These are phyloP conservation scores for Alethe castanea DNA, from an alignment of 2,113 vertebrate genomes.

Conservation along the genomic window DNA sequence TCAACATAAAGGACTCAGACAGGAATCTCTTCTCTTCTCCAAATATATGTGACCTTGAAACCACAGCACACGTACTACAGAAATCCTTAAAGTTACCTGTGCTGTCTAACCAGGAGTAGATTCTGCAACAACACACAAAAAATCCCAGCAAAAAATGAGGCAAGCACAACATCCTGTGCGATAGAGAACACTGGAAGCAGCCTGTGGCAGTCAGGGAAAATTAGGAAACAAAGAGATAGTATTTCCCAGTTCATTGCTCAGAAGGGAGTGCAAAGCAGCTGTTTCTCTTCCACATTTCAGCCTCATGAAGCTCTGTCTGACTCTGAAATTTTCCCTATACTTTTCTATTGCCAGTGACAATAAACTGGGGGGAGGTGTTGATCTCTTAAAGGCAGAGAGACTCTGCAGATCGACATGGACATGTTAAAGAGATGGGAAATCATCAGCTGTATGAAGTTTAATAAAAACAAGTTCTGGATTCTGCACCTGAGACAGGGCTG, in stretches of 20 bases:
- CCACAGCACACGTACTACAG: background rate
- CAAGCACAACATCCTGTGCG: background rate
- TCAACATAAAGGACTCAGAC: background rate
- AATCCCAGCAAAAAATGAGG: background rate
- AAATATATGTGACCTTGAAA: background rate
- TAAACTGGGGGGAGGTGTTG: background rate
- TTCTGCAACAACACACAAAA: background rate
- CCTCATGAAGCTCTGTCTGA: background rate
- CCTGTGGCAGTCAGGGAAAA: background rate
- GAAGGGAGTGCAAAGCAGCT: background rate
- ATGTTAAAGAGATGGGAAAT: background rate
- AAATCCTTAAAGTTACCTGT: background rate
- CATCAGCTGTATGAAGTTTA: background rate
- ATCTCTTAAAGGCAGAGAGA: rapidly evolving
- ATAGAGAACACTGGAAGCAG: background rate
- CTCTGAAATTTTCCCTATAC: background rate
- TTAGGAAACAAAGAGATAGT: background rate
- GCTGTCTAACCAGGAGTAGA: background rate
- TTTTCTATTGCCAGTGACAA: background rate
- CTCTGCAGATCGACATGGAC: background rate
- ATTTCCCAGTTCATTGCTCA: background rate
- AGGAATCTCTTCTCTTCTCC: background rate
- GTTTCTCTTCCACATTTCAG: background rate
- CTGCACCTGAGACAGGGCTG: background rate
- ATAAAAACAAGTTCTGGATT: background rate